A percentile compares a stretch with the other conserved stretches of the same genome.
phyloP scores from a whole-genome alignment of 2,113 vertebrate species.

The Noctilio leporinus region DNA sequence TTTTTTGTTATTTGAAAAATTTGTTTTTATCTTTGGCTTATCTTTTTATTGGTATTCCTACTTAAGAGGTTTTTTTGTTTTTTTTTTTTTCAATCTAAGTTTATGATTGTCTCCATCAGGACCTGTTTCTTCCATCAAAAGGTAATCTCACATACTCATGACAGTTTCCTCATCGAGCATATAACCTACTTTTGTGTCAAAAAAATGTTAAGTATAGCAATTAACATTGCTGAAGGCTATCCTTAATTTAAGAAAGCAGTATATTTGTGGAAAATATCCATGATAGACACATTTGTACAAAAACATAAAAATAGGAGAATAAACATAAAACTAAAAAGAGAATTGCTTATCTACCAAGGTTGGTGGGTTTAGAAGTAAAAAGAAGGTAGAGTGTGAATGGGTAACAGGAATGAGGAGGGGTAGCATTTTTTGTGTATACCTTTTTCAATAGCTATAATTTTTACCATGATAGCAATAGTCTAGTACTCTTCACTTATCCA shows the following conservation, averaged over 20 bases:
- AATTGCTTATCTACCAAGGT: neutral
- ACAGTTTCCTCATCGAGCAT: neutral
- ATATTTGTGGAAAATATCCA: neutral
- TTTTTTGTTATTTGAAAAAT: neutral
- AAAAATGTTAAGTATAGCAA: neutral
- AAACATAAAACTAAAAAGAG: neutral
- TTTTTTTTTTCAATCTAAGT: neutral
- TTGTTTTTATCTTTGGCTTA: neutral
- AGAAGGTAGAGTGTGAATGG: neutral
- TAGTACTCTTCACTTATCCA: neutral
- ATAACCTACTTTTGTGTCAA: neutral
- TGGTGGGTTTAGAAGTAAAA: neutral
- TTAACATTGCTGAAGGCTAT: neutral
- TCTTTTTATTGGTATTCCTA: neutral
- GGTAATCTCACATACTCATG: neutral
- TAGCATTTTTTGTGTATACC: neutral
- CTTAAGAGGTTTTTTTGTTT: neutral
- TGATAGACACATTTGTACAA: neutral
- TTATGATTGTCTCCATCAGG: neutral
- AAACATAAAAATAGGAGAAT: neutral
- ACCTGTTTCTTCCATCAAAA: neutral
- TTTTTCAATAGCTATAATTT: neutral
- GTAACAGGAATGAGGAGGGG: neutral
- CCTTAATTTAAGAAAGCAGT: neutral
- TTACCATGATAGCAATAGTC: neutral